Evolutionary conservation across 2,113 vertebrate genomes (phyloP), one percentile per base, ranked within the genome.

Genomic region (Aegotheles bennettii): DNA sequence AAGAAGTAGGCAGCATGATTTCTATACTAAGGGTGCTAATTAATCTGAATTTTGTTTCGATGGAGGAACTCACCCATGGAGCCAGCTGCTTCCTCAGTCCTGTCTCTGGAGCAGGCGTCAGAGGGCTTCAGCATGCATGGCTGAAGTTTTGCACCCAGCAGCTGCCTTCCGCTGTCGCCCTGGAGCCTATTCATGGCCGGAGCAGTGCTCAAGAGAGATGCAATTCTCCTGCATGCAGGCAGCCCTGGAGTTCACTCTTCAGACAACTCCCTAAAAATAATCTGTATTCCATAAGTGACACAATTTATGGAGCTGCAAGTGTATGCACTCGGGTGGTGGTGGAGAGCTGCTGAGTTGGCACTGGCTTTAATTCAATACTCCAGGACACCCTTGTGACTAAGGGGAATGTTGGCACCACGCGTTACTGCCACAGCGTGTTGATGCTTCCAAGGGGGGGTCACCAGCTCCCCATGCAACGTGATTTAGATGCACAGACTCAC

Each of bases 161-260:
- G 35, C 21, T 10, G 43, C 2, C 13, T 69, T 14, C 1, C 3
- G 33, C 36, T 19, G 9, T 11, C 28, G 26, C 3, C 26, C 25
- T 35, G 48, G 35, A 16, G 45, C 36, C 18, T 40, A 7, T 0
- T 2, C 17, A 2, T 0, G 5, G 29, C 67, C 60, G 77, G 63
- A 80, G 10, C 17, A 23, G 36, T 7, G 9, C 7, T 69, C 42
- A 24, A 16, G 26, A 16, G 33, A 56, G 6, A 31, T 13, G 26
- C 26, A 51, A 4, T 61, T 57, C 45, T 71, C 40, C 40, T 40
- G 40, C 15, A 9, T 3, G 31, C 38, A 21, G 51, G 48, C 23
- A 84, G 40, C 31, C 40, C 0, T 1, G 10, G 26, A 51, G 19
- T 7, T 81, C 20, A 12, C 38, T 54, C 36, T 64, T 69, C 23